Base-by-base conservation (phyloP, 2,113 vertebrate species). In the Boulengeromyrus knoepffleri region DNA sequence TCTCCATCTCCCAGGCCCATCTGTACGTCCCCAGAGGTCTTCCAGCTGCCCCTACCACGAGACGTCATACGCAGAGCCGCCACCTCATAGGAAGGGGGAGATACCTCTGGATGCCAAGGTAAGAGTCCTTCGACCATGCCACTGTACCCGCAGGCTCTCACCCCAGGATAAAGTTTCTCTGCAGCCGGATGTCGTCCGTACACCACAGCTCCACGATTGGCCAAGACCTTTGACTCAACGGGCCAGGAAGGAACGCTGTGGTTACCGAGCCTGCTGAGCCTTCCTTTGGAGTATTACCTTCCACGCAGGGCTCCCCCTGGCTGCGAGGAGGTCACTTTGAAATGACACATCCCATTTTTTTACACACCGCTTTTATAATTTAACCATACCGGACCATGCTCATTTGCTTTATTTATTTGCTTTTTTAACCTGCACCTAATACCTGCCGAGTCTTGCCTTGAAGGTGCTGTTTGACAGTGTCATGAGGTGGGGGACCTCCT, bases 91-190 rank as follows among this genome's bases (percentile, higher is more conserved):
- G 94, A 99, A 98, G 92, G 94, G 95, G 80, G 98, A 98, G 91
- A 91, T 94, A 0, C 95, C 95, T 0, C 97, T 97, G 0, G 98
- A 99, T 93, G 97, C 96, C 92, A 98, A 97, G 97, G 98, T 98
- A 96, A 95, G 96, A 49, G 49, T 56, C 53, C 58, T 83, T 46
- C 15, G 9, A 46, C 42, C 36, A 66, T 50, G 66, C 50, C 53
- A 83, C n/a, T 10, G 3, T 74, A 31, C 9, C 66, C 27, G 1
- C 10, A 13, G 13, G 70, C 13, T 39, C 70, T 74, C 70, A 36
- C 31, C 70, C 13, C 3, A n/a, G 58, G 24, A 9, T 66, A 27
- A 66, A 27, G 24, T 66, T 66, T 66, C 58, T n/a, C 58, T n/a
- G 24, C 58, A 27, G 58, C 24, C 2, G 58, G 62, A 70, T 13